These are phyloP conservation scores for Trachelus troglodyta DNA, from an alignment of 2,888 invertebrate genomes.

Conservation along the genomic window DNA sequence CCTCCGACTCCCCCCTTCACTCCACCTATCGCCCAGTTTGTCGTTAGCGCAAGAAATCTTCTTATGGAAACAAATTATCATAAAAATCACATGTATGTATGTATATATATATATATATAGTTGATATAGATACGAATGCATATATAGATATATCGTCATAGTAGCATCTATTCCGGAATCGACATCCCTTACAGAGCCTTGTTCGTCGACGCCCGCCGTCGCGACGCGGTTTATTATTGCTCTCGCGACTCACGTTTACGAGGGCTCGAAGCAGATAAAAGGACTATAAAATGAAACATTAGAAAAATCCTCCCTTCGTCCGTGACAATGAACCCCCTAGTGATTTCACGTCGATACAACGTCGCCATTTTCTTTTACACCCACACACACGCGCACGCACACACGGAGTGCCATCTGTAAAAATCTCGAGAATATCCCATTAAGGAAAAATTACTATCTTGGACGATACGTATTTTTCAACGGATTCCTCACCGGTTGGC, in stretches of 20 bases:
- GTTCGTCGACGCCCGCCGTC: background rate
- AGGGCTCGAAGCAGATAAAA: conserved; percentile 16
- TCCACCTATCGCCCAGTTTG: too few relatives aligned
- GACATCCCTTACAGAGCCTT: too few relatives aligned
- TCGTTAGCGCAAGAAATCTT: conserved; percentile 15
- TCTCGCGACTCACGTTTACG: conserved; percentile 6
- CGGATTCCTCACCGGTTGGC: too few relatives aligned
- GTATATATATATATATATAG: background rate
- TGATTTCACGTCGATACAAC: conserved; percentile 10
- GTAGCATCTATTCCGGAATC: too few relatives aligned
- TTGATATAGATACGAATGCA: too few relatives aligned
- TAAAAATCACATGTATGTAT: conserved; percentile 22
- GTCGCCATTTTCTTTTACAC: background rate
- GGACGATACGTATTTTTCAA: too few relatives aligned
- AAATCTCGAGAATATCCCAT: too few relatives aligned
- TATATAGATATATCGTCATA: too few relatives aligned
- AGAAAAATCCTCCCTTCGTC: conserved; percentile 12
- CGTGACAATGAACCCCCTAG: conserved; percentile 13
- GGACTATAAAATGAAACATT: conserved; percentile 18
- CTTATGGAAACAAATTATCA: conserved; percentile 21
- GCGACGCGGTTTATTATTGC: conserved; percentile 15
- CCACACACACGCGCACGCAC: too few relatives aligned
- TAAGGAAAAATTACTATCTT: too few relatives aligned
- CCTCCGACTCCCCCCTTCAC: too few relatives aligned
- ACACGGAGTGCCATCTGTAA: too few relatives aligned